Percentiles rank a stretch among this genome's conserved stretches.
Evolutionary conservation across 1,140 invertebrate genomes (phyloP).

Genomic region (Patella vulgata): DNA sequence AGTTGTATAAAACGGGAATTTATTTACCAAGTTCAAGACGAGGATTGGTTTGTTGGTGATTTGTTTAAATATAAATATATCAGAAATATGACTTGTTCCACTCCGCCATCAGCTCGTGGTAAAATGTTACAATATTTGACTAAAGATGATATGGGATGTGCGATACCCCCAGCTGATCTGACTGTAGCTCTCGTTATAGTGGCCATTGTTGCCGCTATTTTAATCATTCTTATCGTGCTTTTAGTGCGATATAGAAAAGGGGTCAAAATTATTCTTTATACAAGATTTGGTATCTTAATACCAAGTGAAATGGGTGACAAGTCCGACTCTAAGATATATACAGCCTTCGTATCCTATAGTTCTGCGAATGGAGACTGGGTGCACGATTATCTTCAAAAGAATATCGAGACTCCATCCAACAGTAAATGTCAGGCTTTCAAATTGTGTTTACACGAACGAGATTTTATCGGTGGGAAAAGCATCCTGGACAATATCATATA

Average conservation of each 20-base stretch:
- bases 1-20: slow-evolving; percentile 32
- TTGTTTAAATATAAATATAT: slow-evolving; percentile 35
- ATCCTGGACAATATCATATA: slow-evolving; percentile 90
- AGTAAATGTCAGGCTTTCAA: slow-evolving; percentile 17
- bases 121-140: slow-evolving; percentile 18
- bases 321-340: slow-evolving; percentile 32
- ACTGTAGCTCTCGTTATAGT: slow-evolving; percentile 32
- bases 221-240: slow-evolving; percentile 31
- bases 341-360: slow-evolving; percentile 53
- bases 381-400: slow-evolving; percentile 28
- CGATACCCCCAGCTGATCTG: slow-evolving; percentile 16
- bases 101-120: slow-evolving; percentile 21
- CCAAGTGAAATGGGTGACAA: slow-evolving; percentile 21
- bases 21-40: slow-evolving; percentile 21
- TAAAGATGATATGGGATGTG: slow-evolving; percentile 11
- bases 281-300: slow-evolving; percentile 31
- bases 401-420: slow-evolving; percentile 23
- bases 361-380: slow-evolving; percentile 44
- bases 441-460: slow-evolving; percentile 52
- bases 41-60: slow-evolving; percentile 11
- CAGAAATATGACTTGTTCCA: slow-evolving; percentile 27
- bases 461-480: slow-evolving; percentile 49
- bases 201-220: slow-evolving; percentile 24
- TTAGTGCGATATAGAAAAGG: slow-evolving; percentile 38
- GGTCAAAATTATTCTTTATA: slow-evolving; percentile 46